These are phyloP conservation scores for Hippotragus niger DNA, from an alignment of 2,113 vertebrate genomes.

Conservation along the genomic window DNA sequence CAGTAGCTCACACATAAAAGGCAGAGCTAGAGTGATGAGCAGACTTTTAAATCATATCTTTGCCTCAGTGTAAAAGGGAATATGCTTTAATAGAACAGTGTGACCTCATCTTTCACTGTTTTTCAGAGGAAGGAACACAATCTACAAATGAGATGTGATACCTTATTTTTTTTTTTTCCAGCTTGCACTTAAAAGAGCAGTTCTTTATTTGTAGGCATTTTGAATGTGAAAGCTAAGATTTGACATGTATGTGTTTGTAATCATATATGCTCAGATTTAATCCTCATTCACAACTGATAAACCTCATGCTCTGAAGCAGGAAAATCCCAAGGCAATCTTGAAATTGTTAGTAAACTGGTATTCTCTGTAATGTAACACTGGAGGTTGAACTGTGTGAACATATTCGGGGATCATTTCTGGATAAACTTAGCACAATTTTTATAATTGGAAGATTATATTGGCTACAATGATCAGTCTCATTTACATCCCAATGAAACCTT, in stretches of 20 bases:
- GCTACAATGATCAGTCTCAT: neutral
- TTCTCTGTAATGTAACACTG: neutral
- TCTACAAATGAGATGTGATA: constrained; percentile 35
- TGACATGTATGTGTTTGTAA: neutral
- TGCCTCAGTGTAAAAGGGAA: constrained; percentile 23
- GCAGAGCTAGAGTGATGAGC: neutral
- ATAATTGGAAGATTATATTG: neutral
- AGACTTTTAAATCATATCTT: constrained; percentile 40
- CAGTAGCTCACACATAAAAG: constrained; percentile 55
- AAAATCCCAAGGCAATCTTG: neutral
- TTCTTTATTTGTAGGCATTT: neutral
- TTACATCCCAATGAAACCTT: neutral
- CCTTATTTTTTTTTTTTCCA: neutral
- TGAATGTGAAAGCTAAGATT: constrained; percentile 36
- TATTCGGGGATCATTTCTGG: neutral
- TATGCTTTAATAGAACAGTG: constrained; percentile 20
- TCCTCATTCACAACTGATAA: constrained; percentile 8
- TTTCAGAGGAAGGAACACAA: constrained; percentile 52
- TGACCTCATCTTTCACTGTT: constrained; percentile 29
- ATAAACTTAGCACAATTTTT: neutral
- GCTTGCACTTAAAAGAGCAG: neutral
- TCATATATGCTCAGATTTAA: neutral
- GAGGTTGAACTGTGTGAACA: neutral
- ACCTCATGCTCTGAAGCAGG: neutral
- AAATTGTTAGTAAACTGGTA: neutral